phyloP scores from a whole-genome alignment of 2,113 vertebrate genomes.

The Melanocharis versteri region DNA sequence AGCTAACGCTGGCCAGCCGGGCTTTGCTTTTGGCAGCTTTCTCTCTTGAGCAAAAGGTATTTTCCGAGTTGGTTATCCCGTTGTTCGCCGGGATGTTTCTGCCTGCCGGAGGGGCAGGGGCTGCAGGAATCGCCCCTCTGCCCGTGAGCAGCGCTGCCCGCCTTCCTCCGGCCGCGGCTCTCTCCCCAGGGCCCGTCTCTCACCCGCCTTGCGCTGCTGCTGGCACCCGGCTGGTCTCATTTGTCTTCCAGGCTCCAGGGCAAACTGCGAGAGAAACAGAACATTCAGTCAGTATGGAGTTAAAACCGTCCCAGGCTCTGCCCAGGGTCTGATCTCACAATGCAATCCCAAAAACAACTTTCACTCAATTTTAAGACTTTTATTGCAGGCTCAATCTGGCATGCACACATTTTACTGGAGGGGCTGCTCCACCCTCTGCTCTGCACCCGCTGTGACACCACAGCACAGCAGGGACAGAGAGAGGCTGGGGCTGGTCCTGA shows the following conservation, averaged over 20 bases:
- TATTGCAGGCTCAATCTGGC: background rate
- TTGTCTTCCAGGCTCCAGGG: background rate
- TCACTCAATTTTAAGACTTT: background rate
- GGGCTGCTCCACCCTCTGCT: background rate
- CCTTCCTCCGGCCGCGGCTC: background rate
- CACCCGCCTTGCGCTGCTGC: accelerated
- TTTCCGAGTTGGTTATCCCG: background rate
- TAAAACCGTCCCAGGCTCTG: background rate
- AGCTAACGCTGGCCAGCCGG: accelerated
- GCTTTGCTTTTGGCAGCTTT: background rate
- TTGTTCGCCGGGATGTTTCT: background rate
- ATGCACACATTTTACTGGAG: accelerated
- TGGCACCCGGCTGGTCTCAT: background rate
- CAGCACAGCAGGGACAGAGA: accelerated
- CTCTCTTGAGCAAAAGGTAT: background rate
- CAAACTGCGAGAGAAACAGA: background rate
- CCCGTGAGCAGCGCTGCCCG: background rate
- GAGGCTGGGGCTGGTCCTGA: background rate
- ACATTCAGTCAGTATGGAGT: accelerated
- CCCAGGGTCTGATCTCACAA: background rate
- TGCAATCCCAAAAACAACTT: background rate
- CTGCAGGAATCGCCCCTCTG: background rate
- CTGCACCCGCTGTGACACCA: accelerated
- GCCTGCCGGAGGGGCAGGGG: background rate
- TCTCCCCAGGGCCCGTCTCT: background rate